Evolutionary conservation across 2,113 vertebrate genomes (phyloP).

Genomic region (Pseudolaguvia tuberculata): DNA sequence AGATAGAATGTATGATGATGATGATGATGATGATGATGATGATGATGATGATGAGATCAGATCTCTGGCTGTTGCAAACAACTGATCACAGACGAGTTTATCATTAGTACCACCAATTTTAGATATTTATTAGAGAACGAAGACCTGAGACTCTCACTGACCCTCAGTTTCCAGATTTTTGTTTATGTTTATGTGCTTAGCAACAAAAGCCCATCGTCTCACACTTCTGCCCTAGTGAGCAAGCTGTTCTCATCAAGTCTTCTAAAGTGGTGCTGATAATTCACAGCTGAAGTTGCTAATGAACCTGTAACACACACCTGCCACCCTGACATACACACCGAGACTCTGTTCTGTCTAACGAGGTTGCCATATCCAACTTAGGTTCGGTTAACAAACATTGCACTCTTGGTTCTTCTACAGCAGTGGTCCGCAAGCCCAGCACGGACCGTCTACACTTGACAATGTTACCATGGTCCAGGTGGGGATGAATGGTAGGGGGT

Average conservation of each 20-base stretch:
- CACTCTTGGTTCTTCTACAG: conserved; percentile 29
- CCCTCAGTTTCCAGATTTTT: background rate
- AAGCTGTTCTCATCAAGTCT: conserved; percentile 17
- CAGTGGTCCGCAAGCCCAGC: too few species aligned
- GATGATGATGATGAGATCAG: too few species aligned
- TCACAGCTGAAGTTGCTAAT: conserved; percentile 33
- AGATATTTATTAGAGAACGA: too few species aligned
- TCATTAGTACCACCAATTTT: too few species aligned
- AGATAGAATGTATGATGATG: too few species aligned
- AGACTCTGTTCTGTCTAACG: conserved; percentile 55
- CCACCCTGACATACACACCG: conserved; percentile 4
- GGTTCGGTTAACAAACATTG: conserved; percentile 56
- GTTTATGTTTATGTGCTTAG: background rate
- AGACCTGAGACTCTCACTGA: too few species aligned
- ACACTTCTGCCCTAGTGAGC: conserved; percentile 17
- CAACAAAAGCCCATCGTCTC: background rate
- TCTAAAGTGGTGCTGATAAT: conserved; percentile 28
- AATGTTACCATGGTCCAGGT: too few species aligned
- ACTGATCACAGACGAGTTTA: too few species aligned
- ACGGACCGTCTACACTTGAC: too few species aligned
- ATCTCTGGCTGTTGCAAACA: too few species aligned
- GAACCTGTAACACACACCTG: conserved; percentile 36
- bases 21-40: too few species aligned
- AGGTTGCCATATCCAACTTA: conserved; percentile 59
- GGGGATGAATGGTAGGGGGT: too few species aligned